A percentile compares a stretch with the other conserved stretches of the same genome.
These are phyloP conservation scores for Brotula barbata DNA, from an alignment of 2,797 vertebrate genomes.

Conservation along the genomic window DNA sequence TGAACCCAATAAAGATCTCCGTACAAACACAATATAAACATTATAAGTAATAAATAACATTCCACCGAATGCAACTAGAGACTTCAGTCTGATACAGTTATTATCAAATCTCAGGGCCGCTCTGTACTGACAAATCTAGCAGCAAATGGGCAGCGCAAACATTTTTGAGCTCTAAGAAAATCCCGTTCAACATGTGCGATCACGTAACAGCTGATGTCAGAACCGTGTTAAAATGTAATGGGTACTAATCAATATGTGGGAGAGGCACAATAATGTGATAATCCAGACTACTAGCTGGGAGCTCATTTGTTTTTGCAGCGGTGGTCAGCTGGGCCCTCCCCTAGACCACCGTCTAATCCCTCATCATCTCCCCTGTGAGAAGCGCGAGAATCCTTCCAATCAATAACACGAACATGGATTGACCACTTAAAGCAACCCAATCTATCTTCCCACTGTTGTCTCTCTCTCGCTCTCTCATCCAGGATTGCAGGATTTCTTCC, in stretches of 20 bases:
- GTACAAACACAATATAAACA: no score
- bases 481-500: no score
- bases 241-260: slow-evolving; percentile 73
- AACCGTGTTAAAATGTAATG: slow-evolving; percentile 65
- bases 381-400: slow-evolving; percentile 69
- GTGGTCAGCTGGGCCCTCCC: slow-evolving; percentile 66
- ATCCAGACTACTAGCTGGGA: slow-evolving; percentile 73
- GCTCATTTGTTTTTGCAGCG: slow-evolving; percentile 78
- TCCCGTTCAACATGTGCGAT: slow-evolving; percentile 47
- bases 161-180: slow-evolving; percentile 58
- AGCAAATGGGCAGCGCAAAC: slow-evolving; percentile 58
- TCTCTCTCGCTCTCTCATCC: slow-evolving; percentile 48
- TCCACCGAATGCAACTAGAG: no score
- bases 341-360: slow-evolving; percentile 66
- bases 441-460: slow-evolving; percentile 62
- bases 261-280: slow-evolving; percentile 76
- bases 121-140: slow-evolving; percentile 42
- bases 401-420: slow-evolving; percentile 79
- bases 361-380: slow-evolving; percentile 72
- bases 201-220: slow-evolving; percentile 42
- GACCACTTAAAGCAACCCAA: slow-evolving; percentile 77
- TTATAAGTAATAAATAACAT: no score
- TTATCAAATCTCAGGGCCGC: neutral
- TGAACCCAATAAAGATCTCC: no score
- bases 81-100: slow-evolving; percentile 1